A percentile compares a stretch with the other conserved stretches of the same genome.
Conservation (phyloP, 1,140 invertebrate genomes). For the Euwallacea fornicatus region DNA sequence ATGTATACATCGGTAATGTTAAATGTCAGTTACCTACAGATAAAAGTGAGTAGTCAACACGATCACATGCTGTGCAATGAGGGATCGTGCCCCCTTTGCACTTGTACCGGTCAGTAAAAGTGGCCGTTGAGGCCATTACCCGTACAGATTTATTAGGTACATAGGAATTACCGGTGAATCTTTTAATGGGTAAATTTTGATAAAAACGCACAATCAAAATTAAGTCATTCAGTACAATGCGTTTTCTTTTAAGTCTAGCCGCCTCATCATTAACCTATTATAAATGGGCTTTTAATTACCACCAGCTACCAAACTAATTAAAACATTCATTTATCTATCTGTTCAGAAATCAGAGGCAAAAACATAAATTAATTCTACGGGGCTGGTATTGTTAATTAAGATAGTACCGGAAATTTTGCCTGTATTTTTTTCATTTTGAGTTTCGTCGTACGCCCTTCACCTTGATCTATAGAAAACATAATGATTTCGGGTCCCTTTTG, state of each 20-base stretch:
- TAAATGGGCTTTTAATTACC: slow-evolving; percentile 33
- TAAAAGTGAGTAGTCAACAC: too few species aligned
- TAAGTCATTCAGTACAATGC: slow-evolving; percentile 17
- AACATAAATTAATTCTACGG: slow-evolving; percentile 25
- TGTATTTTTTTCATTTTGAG: neutral
- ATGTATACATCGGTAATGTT: too few species aligned
- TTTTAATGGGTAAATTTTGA: neutral
- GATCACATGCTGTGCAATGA: too few species aligned
- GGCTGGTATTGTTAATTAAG: slow-evolving; percentile 8
- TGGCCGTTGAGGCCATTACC: too few species aligned
- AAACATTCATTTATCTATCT: slow-evolving; percentile 32
- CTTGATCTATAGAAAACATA: too few species aligned
- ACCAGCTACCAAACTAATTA: slow-evolving; percentile 28
- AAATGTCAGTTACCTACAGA: too few species aligned
- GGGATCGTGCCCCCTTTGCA: too few species aligned
- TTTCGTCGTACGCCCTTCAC: too few species aligned
- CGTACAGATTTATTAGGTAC: too few species aligned
- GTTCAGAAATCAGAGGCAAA: slow-evolving; percentile 23
- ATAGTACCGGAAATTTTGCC: slow-evolving; percentile 12
- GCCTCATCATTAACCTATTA: slow-evolving; percentile 24
- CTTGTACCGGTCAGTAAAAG: too few species aligned
- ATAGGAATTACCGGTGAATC: too few species aligned
- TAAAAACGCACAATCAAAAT: slow-evolving; percentile 14
- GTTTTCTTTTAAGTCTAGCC: slow-evolving; percentile 19
- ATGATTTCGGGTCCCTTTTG: too few species aligned